Base-by-base conservation (phyloP, 2,113 vertebrate species). In the Triplophysa dalaica region DNA sequence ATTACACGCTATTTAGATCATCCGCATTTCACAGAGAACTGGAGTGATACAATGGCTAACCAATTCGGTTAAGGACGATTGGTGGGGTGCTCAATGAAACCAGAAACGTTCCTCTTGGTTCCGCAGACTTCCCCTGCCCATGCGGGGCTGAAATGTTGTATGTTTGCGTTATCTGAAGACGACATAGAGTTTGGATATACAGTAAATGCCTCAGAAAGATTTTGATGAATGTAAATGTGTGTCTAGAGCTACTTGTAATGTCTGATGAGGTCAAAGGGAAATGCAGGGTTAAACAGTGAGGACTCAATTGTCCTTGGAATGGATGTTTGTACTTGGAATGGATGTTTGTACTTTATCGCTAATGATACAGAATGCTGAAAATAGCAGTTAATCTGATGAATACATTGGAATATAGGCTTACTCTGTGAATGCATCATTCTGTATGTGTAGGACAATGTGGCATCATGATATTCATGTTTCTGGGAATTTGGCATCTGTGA, bases 1-100 rank as follows among this genome's bases (percentile, higher is more conserved):
- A 85, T 85, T 83, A 83, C 81, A 75, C 69, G 70, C 67, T 50
- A 63, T 77, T 82, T 73, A 70, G 75, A 77, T 78, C 69, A 54
- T 54, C 56, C 69, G 9, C 21, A 45, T 64, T 70, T 81, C 54
- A 48, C 50, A 58, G 33, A 81, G 50, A 78, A 78, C 38, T 64
- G 64, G 52, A 63, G 21, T 5, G 5, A 69, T 68, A 61, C 24
- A 24, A 64, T 19, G 13, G 50, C 3, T 1, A 52, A 52, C 13
- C 1, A 52, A 16, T 5, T 52, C 10, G 14, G 50, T 52, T 17
- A 17, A 17, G 50, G 16, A 17, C 50, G 16, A 16, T 52, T 52
- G 4, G 14, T 21, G 6, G 19, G 54, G 21, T 7, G n/a, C 54
- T 58, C 54, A 21, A 8, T 58, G 54, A 58, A 21, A 10, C 54